Evolutionary conservation across 2,797 vertebrate species (phyloP).

Genomic region (Eidolon dupreanum): DNA sequence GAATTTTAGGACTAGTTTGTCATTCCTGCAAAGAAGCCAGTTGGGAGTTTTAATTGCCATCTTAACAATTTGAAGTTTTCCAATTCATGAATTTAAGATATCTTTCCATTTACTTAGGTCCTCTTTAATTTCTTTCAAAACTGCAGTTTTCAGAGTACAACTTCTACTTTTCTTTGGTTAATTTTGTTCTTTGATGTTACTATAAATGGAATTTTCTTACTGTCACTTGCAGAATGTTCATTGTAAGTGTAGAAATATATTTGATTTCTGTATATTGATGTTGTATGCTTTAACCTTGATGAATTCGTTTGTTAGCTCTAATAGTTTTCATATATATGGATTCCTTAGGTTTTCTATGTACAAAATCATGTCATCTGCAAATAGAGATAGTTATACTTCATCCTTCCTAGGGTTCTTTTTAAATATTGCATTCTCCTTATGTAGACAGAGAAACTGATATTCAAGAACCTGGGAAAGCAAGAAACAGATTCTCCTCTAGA

Average conservation of each 20-base stretch:
- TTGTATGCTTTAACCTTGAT: not conserved
- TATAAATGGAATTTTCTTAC: conserved; percentile 12
- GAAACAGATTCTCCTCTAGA: not conserved
- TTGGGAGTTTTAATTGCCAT: not conserved
- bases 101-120: conserved; percentile 12
- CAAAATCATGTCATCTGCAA: not conserved
- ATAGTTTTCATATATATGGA: not conserved
- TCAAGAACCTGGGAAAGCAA: not conserved
- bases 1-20: not conserved
- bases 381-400: not conserved
- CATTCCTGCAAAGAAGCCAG: not conserved
- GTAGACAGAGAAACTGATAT: not conserved
- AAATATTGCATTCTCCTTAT: not conserved
- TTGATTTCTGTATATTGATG: not conserved
- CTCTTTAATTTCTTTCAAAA: conserved; percentile 27
- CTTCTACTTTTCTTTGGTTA: conserved; percentile 30
- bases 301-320: not conserved
- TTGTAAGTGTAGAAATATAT: not conserved
- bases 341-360: conserved; percentile 15
- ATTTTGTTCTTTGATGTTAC: conserved; percentile 37
- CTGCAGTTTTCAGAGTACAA: not conserved
- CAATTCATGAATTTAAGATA: not conserved
- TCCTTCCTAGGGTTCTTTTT: conserved; percentile 35
- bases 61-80: not conserved
- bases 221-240: conserved; percentile 28